Conservation (phyloP, 2,797 vertebrate genomes). For the Paratrypauchen microcephalus region DNA sequence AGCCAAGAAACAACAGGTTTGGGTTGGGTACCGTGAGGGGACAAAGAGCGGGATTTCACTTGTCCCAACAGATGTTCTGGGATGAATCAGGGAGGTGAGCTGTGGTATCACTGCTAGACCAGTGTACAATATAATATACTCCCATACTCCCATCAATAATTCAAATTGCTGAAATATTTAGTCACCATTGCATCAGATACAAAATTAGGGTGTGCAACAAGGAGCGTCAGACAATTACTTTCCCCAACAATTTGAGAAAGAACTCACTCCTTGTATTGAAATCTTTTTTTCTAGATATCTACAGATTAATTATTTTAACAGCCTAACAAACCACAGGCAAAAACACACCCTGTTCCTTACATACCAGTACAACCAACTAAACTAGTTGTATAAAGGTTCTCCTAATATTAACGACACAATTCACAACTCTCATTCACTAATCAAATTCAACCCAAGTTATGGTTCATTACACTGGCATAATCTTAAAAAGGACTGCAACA, state of each 20-base stretch:
- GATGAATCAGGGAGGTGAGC: slow-evolving; percentile 35
- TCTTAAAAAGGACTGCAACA: no score
- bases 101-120: background rate
- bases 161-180: background rate
- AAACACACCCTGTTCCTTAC: no score
- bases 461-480: background rate
- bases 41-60: slow-evolving; percentile 70
- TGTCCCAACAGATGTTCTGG: slow-evolving; percentile 61
- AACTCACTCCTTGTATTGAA: no score
- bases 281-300: no score
- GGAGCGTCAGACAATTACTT: no score
- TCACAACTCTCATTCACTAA: no score
- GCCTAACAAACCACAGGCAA: no score
- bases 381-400: no score
- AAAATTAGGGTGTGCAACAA: no score
- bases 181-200: background rate
- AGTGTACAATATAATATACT: background rate
- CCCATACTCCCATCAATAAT: background rate
- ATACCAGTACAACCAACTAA: no score
- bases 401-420: background rate
- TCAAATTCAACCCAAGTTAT: background rate
- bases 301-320: no score
- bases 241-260: no score
- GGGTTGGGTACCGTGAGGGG: slow-evolving; percentile 28
- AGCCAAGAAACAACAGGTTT: slow-evolving; percentile 62